These are phyloP conservation scores for Aradophagus sp. DNA, from an alignment of 1,140 invertebrate genomes.

Conservation along the genomic window DNA sequence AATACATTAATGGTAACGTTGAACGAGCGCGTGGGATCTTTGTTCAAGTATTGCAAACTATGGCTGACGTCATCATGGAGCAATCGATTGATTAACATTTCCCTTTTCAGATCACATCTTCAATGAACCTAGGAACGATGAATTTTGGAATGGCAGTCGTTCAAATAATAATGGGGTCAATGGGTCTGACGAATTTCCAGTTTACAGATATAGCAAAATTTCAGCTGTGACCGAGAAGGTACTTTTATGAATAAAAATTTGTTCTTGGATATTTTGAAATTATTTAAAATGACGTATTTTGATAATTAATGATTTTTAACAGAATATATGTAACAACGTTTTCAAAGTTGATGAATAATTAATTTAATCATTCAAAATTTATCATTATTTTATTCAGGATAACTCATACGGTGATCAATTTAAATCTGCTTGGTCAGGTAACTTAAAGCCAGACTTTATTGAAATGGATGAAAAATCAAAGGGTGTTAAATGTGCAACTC, in stretches of 20 bases:
- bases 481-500: constrained; percentile 56
- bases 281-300: too few species aligned
- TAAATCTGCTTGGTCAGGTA: constrained; percentile 58
- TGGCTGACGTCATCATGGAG: constrained; percentile 1
- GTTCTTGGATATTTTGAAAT: too few species aligned
- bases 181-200: constrained; percentile 57
- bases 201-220: constrained; percentile 59
- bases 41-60: constrained; percentile 13
- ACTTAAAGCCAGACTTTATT: constrained; percentile 50
- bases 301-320: too few species aligned
- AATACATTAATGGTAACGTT: constrained; percentile 57
- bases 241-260: too few species aligned
- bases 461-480: constrained; percentile 59
- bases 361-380: too few species aligned
- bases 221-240: constrained; percentile 64
- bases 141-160: constrained; percentile 62
- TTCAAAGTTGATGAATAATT: background rate
- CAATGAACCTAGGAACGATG: constrained; percentile 57
- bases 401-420: constrained; percentile 62
- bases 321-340: too few species aligned
- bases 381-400: constrained; percentile 43
- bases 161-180: constrained; percentile 55
- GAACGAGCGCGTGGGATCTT: constrained; percentile 25
- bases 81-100: constrained; percentile 14
- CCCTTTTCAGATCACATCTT: constrained; percentile 54